Evolutionary conservation across 2,888 invertebrate genomes (phyloP), one percentile per base, ranked within the genome.

Genomic region (Nowickia ferox): DNA sequence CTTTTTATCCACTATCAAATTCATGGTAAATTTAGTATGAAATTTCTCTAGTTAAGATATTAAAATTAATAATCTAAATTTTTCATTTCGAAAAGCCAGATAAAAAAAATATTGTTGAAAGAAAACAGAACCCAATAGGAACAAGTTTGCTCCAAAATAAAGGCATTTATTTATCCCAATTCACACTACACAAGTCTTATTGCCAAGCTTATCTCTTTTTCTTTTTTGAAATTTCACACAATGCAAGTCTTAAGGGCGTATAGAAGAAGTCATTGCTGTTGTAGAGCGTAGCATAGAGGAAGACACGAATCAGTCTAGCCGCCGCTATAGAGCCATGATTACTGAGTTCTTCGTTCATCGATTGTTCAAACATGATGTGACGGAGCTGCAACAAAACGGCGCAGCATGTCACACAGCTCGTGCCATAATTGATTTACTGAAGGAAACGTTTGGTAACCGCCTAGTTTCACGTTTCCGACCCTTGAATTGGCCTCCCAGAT

Each of bases 21-120:
- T 44, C 11, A 57, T 71, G 11, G 42, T 40, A 63, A 63, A 63
- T 75, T 65, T 30, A 44, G 44, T 30, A 76, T 44, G 17, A 65
- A 55, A 65, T 65, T 65, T 65, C 44, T 75, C 9, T 55, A 65
- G 30, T 30, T 51, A 1, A 65, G 55, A 46, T 65, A 76, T 44
- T 5, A 65, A 55, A 76, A 76, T 44, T 76, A 53, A 65, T 76
- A 65, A 55, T 42, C 44, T 53, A 17, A 42, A 40, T 44, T 44
- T 53, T 10, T 9, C 30, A 17, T 65, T 46, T 46, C 3, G 10
- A 46, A 46, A 55, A 22, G 19, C 19, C 44, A 30, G 42, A 9
- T 30, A 15, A 11, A 40, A 30, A 46, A 22, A 1, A 42, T 6
- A 30, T 6, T 30, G 5, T 30, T 30, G 30, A 30, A 6, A 2